phyloP scores from a whole-genome alignment of 1,140 invertebrate species.

The Thereuonema tuberculata region DNA sequence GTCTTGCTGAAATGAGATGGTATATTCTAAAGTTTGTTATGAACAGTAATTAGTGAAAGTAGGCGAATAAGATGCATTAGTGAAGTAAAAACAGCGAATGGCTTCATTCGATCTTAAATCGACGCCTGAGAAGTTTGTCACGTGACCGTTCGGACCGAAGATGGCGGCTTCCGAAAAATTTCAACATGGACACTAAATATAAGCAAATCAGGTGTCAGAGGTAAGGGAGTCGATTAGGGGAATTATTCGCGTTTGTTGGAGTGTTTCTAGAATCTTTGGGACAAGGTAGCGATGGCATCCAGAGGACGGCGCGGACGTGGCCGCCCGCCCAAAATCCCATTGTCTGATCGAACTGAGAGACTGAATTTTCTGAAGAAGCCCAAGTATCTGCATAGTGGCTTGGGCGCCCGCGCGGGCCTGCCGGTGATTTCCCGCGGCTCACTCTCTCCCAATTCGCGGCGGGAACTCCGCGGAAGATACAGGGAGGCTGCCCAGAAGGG shows the following conservation, averaged over 20 bases:
- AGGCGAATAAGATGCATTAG: too few relatives aligned
- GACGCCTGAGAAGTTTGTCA: conserved; percentile 19
- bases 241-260: neutral
- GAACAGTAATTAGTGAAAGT: neutral
- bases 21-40: too few relatives aligned
- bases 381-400: conserved; percentile 61
- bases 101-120: too few relatives aligned
- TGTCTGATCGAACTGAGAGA: conserved; percentile 67
- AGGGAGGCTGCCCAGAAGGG: conserved; percentile 25
- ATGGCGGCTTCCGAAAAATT: conserved; percentile 34
- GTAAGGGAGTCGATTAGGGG: conserved; percentile 5
- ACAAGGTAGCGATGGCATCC: conserved; percentile 51
- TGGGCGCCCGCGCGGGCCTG: conserved; percentile 49
- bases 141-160: conserved; percentile 30
- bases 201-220: conserved; percentile 14
- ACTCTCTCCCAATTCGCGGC: neutral
- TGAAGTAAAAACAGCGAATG: too few relatives aligned
- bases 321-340: conserved; percentile 69
- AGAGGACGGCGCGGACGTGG: conserved; percentile 72
- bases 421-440: conserved; percentile 42
- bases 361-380: conserved; percentile 81
- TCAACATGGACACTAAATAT: conserved; percentile 31
- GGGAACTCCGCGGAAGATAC: conserved; percentile 18
- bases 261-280: neutral
- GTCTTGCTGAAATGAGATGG: neutral